A percentile compares a stretch with the other conserved stretches of the same genome.
phyloP scores from a whole-genome alignment of 2,797 vertebrate species.

The Coendou prehensilis region DNA sequence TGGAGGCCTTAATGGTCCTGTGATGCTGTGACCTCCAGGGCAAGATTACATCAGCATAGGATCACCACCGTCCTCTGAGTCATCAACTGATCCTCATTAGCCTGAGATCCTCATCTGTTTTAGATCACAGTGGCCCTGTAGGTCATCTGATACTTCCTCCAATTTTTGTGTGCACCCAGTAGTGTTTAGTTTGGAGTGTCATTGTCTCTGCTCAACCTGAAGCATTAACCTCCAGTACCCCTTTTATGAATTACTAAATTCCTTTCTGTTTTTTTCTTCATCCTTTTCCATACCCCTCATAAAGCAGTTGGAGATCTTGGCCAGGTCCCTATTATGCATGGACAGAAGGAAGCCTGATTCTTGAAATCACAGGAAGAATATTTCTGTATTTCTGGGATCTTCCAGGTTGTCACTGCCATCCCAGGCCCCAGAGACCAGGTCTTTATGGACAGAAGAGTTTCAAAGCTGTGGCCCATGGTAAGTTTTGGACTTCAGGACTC shows the following conservation, averaged over 20 bases:
- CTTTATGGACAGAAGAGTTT: neutral
- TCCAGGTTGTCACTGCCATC: neutral
- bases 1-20: no score
- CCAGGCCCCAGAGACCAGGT: accelerated
- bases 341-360: neutral
- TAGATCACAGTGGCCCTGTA: no score
- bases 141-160: neutral
- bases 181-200: neutral
- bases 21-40: no score
- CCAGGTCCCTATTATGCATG: neutral
- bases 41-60: no score
- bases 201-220: neutral
- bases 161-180: neutral
- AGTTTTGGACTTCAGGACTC: no score
- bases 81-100: no score
- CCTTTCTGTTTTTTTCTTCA: neutral
- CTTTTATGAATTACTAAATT: neutral
- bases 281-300: neutral
- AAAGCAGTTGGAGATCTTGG: neutral
- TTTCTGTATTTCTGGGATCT: neutral
- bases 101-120: no score
- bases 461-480: no score
- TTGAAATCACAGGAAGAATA: neutral
- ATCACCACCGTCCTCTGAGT: no score
- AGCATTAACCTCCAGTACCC: neutral